Evolutionary conservation across 2,797 vertebrate genomes (phyloP).

Genomic region (Graptemys geographica): DNA sequence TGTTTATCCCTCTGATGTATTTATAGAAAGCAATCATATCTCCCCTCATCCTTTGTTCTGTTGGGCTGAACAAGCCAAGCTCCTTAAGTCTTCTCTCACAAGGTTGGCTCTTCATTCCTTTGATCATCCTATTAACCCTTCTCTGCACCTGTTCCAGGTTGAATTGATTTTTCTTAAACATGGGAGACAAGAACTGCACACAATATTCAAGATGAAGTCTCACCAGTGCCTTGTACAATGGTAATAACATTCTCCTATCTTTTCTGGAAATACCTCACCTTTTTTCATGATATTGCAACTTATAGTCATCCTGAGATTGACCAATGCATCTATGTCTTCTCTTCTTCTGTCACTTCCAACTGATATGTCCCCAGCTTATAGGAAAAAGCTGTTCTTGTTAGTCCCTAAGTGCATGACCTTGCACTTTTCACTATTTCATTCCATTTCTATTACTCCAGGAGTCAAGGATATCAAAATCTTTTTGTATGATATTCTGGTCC

Average conservation of each 20-base stretch:
- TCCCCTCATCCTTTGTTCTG: not conserved
- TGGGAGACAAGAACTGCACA: not conserved
- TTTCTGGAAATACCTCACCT: not conserved
- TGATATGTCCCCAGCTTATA: not conserved
- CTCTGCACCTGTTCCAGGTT: not conserved
- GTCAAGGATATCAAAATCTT: not conserved
- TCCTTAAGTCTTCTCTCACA: not conserved
- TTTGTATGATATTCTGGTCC: not conserved
- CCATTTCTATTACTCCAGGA: not conserved
- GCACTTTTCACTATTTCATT: not conserved
- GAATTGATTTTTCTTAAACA: not conserved
- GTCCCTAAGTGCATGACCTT: not conserved
- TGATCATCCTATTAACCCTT: not conserved
- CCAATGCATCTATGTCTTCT: not conserved
- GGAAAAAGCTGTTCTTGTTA: not conserved
- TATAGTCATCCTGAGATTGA: not conserved
- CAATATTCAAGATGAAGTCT: not conserved
- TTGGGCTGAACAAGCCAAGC: not conserved
- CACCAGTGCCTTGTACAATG: not conserved
- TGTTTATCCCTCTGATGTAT: not conserved
- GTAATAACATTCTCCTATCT: not conserved
- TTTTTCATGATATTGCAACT: too few relatives aligned
- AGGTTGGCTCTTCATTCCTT: not conserved
- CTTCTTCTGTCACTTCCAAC: not conserved
- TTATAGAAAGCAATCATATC: not conserved